Conservation (phyloP, 1,140 invertebrate species). For the Penaeus vannamei region DNA sequence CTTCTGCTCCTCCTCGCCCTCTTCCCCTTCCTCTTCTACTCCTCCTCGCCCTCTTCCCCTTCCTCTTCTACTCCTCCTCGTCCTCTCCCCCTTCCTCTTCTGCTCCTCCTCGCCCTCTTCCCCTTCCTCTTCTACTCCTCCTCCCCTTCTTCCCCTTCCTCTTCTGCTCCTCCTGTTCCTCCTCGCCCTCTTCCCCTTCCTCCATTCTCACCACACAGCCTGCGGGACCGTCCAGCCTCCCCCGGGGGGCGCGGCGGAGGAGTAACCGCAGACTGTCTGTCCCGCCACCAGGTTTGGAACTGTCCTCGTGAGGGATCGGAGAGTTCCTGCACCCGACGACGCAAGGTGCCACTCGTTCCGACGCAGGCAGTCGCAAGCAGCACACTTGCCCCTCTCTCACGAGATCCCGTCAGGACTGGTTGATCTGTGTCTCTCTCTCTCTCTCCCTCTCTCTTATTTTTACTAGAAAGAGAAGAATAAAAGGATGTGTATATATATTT, state of each 20-base stretch:
- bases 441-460: not conserved
- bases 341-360: constrained; percentile 34
- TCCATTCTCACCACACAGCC: not conserved
- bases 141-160: no score
- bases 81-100: no score
- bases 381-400: not conserved
- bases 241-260: not conserved
- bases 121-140: no score
- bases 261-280: no score
- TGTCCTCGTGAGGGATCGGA: constrained; percentile 54
- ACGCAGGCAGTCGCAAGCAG: constrained; percentile 1
- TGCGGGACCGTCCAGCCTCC: not conserved
- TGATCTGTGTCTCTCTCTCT: not conserved
- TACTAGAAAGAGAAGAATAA: no score
- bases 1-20: no score
- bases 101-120: no score
- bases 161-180: not conserved
- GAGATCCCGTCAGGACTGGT: constrained; percentile 50
- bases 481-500: no score
- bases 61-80: no score
- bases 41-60: no score
- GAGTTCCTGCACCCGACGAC: constrained; percentile 33
- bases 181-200: not conserved
- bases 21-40: no score
- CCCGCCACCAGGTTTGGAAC: constrained; percentile 60